Evolutionary conservation across 2,888 invertebrate genomes (phyloP).

Genomic region (Chesias legatella): DNA sequence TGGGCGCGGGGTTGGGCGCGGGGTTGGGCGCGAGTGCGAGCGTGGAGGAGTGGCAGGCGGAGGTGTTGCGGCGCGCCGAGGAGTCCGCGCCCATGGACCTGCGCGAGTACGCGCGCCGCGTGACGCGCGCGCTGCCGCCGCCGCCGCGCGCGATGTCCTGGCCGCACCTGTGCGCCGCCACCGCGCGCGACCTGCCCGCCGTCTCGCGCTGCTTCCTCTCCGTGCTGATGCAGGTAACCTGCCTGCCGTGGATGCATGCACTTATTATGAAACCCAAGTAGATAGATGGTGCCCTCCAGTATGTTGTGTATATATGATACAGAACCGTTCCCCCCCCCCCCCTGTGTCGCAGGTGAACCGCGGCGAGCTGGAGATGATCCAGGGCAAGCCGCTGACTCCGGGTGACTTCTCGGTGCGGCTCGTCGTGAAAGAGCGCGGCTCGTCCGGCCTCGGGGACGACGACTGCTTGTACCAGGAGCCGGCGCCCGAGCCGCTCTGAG

Average conservation of each 20-base stretch:
- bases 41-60: conserved; percentile 30
- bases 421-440: conserved; percentile 38
- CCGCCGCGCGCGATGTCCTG: conserved; percentile 20
- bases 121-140: conserved; percentile 28
- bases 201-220: conserved; percentile 73
- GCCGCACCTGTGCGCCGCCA: conserved; percentile 58
- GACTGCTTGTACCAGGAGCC: background rate
- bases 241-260: too few relatives aligned
- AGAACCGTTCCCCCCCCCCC: background rate
- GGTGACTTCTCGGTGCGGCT: conserved; percentile 51
- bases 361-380: conserved; percentile 52
- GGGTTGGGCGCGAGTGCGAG: conserved; percentile 26
- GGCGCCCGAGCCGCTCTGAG: background rate
- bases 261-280: too few relatives aligned
- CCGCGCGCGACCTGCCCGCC: conserved; percentile 71
- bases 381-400: conserved; percentile 42
- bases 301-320: too few relatives aligned
- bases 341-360: conserved; percentile 48
- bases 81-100: conserved; percentile 37
- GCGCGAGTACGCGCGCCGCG: conserved; percentile 32
- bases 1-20: too few relatives aligned
- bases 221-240: conserved; percentile 31
- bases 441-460: conserved; percentile 20
- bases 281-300: too few relatives aligned
- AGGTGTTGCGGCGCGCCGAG: conserved; percentile 31